Percentiles rank a stretch among this genome's conserved stretches.
These are phyloP conservation scores for Cryptocephalus primarius DNA, from an alignment of 2,888 invertebrate genomes.

Conservation along the genomic window DNA sequence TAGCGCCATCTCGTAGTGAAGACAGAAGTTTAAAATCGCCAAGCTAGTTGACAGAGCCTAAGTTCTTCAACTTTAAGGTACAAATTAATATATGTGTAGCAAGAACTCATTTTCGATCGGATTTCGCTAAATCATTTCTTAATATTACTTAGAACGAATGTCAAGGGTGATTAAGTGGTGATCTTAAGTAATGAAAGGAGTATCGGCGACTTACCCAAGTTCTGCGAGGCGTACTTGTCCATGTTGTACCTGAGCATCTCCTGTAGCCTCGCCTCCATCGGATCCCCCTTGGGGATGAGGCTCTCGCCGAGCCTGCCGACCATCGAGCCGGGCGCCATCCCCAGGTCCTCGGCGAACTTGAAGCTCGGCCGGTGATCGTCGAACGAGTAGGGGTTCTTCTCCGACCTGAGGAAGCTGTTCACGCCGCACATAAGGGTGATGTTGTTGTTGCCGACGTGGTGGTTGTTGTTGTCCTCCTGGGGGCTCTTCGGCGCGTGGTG, in stretches of 20 bases:
- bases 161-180: no score
- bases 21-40: no score
- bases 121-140: no score
- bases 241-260: conserved; percentile 92
- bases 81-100: no score
- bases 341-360: conserved; percentile 75
- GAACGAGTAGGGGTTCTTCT: conserved; percentile 62
- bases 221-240: conserved; percentile 90
- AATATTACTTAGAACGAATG: no score
- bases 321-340: conserved; percentile 69
- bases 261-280: conserved; percentile 86
- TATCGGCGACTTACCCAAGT: conserved; percentile 40
- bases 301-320: conserved; percentile 80
- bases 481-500: conserved; percentile 43
- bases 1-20: no score
- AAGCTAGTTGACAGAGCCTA: no score
- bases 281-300: conserved; percentile 83
- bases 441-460: conserved; percentile 42
- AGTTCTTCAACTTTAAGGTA: no score
- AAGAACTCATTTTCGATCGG: no score
- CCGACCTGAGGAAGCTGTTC: conserved; percentile 34
- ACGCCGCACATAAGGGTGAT: conserved; percentile 41
- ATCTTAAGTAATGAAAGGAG: no score
- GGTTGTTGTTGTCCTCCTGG: conserved; percentile 38
- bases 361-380: conserved; percentile 71